Conservation (phyloP, 2,888 invertebrate species). For the Thymelicus acteon region DNA sequence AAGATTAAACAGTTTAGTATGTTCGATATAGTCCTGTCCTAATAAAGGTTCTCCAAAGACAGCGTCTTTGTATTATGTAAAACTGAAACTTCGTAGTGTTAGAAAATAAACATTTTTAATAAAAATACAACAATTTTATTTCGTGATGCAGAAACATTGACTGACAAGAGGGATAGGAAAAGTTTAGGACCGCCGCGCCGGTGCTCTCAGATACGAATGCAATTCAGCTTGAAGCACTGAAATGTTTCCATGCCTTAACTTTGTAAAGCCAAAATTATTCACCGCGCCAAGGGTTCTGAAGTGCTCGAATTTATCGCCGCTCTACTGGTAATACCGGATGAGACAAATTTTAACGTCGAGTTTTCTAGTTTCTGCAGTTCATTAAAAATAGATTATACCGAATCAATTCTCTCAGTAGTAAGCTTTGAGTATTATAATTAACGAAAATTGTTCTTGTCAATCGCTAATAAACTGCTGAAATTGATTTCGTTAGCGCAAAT, state of each 20-base stretch:
- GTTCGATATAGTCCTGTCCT: no score
- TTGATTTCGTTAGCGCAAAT: background rate
- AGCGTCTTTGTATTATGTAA: no score
- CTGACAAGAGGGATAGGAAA: slow-evolving; percentile 33
- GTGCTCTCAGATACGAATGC: slow-evolving; percentile 44
- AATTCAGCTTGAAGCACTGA: slow-evolving; percentile 42
- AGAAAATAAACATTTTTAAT: background rate
- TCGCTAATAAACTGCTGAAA: background rate
- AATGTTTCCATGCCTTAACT: slow-evolving; percentile 58
- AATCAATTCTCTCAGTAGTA: slow-evolving; percentile 11
- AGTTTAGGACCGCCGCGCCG: slow-evolving; percentile 41
- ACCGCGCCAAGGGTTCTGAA: slow-evolving; percentile 47
- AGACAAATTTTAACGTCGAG: slow-evolving; percentile 40
- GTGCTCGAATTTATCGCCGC: slow-evolving; percentile 46
- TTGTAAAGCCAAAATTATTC: slow-evolving; percentile 57
- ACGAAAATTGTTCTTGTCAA: background rate
- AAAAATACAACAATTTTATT: slow-evolving; percentile 4
- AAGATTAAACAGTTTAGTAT: no score
- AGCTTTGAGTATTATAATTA: slow-evolving; percentile 9
- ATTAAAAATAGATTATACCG: slow-evolving; percentile 26
- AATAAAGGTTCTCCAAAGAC: no score
- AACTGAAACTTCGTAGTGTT: background rate
- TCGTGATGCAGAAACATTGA: slow-evolving; percentile 25
- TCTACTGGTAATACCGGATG: slow-evolving; percentile 42
- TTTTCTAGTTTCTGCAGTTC: slow-evolving; percentile 25